Conservation (phyloP, 2,888 invertebrate species). For the Epiperipatus broadwayi region DNA sequence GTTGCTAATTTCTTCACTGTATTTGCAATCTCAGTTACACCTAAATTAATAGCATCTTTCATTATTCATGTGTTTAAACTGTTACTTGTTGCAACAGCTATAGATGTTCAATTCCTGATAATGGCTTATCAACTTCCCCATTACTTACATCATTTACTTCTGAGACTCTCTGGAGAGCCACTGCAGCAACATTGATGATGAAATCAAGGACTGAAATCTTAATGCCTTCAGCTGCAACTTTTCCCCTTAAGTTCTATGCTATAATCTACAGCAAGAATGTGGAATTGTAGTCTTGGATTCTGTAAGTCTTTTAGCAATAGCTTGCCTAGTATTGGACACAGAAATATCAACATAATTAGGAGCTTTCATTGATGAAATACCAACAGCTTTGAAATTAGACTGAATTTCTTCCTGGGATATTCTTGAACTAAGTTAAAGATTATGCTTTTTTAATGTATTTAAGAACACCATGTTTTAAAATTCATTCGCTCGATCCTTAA, state of each 20-base stretch:
- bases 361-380: no score
- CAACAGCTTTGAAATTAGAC: no score
- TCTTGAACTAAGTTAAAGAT: no score
- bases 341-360: constrained; percentile 37
- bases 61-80: constrained; percentile 47
- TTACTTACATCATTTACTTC: constrained; percentile 28
- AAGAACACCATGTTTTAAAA: no score
- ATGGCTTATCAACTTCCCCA: constrained; percentile 20
- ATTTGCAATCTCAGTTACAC: constrained; percentile 36
- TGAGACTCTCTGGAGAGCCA: constrained; percentile 35
- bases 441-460: no score
- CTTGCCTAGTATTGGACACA: constrained; percentile 39
- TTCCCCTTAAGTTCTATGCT: no score
- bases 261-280: constrained; percentile 42
- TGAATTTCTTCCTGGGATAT: no score
- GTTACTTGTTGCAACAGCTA: constrained; percentile 43
- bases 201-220: constrained; percentile 46
- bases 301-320: constrained; percentile 43
- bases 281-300: constrained; percentile 44
- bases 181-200: constrained; percentile 42
- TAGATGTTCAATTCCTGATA: constrained; percentile 35
- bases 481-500: no score
- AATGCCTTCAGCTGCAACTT: constrained; percentile 34
- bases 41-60: constrained; percentile 35
- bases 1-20: constrained; percentile 36